These are phyloP conservation scores for Thaumetopoea pityocampa DNA, from an alignment of 1,140 invertebrate species.

Conservation along the genomic window DNA sequence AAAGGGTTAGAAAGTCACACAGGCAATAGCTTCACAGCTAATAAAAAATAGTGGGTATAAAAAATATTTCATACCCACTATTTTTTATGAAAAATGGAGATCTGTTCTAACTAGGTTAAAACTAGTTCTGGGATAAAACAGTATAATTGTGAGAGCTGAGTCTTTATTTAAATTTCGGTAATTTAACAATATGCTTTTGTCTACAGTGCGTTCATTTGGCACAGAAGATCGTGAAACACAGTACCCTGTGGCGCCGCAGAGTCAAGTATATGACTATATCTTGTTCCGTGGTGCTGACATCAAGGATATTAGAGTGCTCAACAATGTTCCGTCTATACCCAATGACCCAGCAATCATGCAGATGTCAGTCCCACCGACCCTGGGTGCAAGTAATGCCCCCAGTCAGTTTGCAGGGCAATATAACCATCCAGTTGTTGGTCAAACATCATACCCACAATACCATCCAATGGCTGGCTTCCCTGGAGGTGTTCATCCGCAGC, in stretches of 20 bases:
- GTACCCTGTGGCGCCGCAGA: constrained; percentile 94
- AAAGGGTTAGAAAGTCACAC: too few relatives aligned
- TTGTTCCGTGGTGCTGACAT: constrained; percentile 98
- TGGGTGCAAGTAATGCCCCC: constrained; percentile 52
- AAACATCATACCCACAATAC: constrained; percentile 66
- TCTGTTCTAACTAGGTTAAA: too few relatives aligned
- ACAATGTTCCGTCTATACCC: constrained; percentile 84
- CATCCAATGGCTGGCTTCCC: constrained; percentile 79
- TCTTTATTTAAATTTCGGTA: not conserved
- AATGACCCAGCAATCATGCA: constrained; percentile 98
- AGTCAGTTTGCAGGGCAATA: constrained; percentile 64
- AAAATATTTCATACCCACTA: too few relatives aligned
- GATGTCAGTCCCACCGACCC: constrained; percentile 84
- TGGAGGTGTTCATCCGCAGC: constrained; percentile 74
- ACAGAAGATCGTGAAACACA: constrained; percentile 97
- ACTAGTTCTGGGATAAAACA: too few relatives aligned
- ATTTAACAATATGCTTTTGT: constrained; percentile 44
- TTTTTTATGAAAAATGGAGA: too few relatives aligned
- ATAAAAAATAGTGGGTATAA: too few relatives aligned
- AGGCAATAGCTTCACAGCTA: too few relatives aligned
- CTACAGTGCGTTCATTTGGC: constrained; percentile 97
- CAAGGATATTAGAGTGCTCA: constrained; percentile 97
- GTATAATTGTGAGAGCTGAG: too few relatives aligned
- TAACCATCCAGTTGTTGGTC: constrained; percentile 65
- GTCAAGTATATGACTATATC: constrained; percentile 99